phyloP scores from a whole-genome alignment of 2,113 vertebrate species.

The Tetrax tetrax region DNA sequence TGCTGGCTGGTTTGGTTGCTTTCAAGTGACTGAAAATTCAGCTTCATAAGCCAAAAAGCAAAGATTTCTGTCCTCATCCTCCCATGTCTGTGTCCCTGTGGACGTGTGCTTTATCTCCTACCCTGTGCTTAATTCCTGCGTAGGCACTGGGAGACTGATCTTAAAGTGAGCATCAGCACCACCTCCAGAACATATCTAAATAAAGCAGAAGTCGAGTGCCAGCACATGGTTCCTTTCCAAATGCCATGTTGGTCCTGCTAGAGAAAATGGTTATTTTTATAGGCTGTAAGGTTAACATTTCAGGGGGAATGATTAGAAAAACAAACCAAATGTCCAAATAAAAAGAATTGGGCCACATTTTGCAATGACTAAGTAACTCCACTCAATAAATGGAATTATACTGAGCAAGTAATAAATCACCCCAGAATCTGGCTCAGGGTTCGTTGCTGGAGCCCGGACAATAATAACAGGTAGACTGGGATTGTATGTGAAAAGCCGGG shows the following conservation, averaged over 20 bases:
- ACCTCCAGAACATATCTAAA: slow-evolving; percentile 30
- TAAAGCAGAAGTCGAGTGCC: neutral
- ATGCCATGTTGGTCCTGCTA: neutral
- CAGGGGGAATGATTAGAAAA: neutral
- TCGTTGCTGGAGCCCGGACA: neutral
- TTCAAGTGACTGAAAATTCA: neutral
- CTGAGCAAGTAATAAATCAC: neutral
- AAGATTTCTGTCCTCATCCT: neutral
- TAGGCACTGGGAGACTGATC: neutral
- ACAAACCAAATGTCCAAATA: neutral
- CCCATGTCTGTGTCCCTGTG: neutral
- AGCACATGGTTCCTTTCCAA: slow-evolving; percentile 25
- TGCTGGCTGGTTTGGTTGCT: neutral
- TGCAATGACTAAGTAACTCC: slow-evolving; percentile 1
- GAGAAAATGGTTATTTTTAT: neutral
- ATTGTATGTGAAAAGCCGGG: neutral
- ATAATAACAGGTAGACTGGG: neutral
- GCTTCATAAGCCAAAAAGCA: neutral
- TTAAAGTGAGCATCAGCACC: neutral
- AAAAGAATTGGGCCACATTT: neutral
- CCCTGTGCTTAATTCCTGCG: neutral
- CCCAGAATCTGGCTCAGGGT: neutral
- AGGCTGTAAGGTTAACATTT: neutral
- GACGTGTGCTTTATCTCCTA: neutral
- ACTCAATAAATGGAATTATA: slow-evolving; percentile 15